These are phyloP conservation scores for Caenorhabditis zanzibari DNA, from an alignment of 2,888 invertebrate genomes.

Conservation along the genomic window DNA sequence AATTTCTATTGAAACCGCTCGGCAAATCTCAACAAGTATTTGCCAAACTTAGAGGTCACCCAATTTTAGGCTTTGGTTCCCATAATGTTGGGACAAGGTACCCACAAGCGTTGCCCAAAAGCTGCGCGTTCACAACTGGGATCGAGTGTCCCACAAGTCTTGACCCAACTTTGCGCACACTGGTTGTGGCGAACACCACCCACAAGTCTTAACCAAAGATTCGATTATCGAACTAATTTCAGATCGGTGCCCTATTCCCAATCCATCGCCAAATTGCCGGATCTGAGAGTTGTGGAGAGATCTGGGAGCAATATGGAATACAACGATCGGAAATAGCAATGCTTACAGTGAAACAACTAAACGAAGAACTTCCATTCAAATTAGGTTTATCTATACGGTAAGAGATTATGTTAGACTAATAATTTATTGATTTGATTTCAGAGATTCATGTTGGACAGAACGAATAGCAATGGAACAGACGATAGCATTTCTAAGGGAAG, in stretches of 20 bases:
- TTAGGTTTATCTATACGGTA: constrained; percentile 85
- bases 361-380: constrained; percentile 86
- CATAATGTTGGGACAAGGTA: neutral
- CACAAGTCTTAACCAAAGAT: constrained; percentile 1
- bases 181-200: no score
- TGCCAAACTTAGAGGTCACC: neutral
- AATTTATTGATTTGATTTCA: constrained; percentile 48
- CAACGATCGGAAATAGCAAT: constrained; percentile 86
- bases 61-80: neutral
- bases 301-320: constrained; percentile 89
- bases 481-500: constrained; percentile 82
- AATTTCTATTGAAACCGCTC: no score
- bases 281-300: constrained; percentile 86
- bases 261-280: constrained; percentile 83
- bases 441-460: constrained; percentile 91
- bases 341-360: constrained; percentile 85
- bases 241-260: constrained; percentile 83
- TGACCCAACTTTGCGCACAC: neutral
- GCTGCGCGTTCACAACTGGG: neutral
- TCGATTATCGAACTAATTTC: constrained; percentile 24
- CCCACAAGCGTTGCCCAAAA: neutral
- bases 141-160: neutral
- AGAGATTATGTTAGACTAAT: no score
- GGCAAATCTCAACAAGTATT: neutral
- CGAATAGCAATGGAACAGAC: constrained; percentile 89